Conservation (phyloP, 2,888 invertebrate genomes). For the Brassicogethes aeneus region DNA sequence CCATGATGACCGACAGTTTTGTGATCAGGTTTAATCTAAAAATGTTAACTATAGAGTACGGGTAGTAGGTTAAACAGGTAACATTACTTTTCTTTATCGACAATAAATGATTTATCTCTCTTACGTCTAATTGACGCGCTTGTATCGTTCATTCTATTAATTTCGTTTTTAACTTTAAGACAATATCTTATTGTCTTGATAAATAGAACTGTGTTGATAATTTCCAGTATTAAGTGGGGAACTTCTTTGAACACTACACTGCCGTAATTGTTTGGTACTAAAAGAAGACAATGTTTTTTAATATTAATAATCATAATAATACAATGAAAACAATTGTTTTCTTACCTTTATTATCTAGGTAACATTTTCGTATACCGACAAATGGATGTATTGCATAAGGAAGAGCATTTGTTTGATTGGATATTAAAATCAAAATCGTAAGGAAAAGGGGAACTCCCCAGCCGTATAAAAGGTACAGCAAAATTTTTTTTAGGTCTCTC, state of each 20-base stretch:
- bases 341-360: conserved; percentile 50
- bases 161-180: conserved; percentile 64
- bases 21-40: conserved; percentile 59
- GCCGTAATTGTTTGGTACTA: conserved; percentile 24
- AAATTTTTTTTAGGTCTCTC: conserved; percentile 49
- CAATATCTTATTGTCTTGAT: conserved; percentile 60
- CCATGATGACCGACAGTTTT: conserved; percentile 73
- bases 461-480: conserved; percentile 60
- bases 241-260: conserved; percentile 23
- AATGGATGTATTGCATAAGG: conserved; percentile 46
- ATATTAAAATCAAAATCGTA: conserved; percentile 45
- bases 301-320: too few species aligned
- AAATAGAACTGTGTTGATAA: conserved; percentile 60
- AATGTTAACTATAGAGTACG: too few species aligned
- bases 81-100: conserved; percentile 57
- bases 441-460: conserved; percentile 57
- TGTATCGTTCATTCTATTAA: conserved; percentile 56
- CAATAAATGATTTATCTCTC: conserved; percentile 42
- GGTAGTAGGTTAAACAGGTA: conserved; percentile 7
- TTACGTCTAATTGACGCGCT: conserved; percentile 45
- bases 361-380: conserved; percentile 55
- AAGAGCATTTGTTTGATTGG: conserved; percentile 47
- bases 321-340: too few species aligned
- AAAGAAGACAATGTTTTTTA: conserved; percentile 13
- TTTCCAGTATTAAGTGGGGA: conserved; percentile 55